Evolutionary conservation across 2,888 invertebrate species (phyloP).

Genomic region (Ephialtes manifestator): DNA sequence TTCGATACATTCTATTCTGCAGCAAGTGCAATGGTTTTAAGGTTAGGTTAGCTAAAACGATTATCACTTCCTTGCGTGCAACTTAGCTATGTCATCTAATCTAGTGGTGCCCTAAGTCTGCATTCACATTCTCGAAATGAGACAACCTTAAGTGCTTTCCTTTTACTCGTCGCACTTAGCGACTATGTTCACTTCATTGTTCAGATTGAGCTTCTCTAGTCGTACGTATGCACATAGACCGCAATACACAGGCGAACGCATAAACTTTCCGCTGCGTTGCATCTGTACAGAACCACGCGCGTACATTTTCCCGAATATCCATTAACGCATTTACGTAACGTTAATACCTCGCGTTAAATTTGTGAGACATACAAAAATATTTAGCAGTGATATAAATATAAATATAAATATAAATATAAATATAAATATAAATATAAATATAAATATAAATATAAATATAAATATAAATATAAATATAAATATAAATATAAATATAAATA

Average conservation of each 20-base stretch:
- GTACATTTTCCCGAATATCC: background rate
- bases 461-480: no score
- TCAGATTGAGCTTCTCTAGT: background rate
- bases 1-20: background rate
- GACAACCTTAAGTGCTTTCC: background rate
- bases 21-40: background rate
- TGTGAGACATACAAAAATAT: no score
- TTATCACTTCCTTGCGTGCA: conserved; percentile 44
- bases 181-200: background rate
- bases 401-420: no score
- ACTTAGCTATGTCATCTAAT: conserved; percentile 11
- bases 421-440: no score
- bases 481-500: no score
- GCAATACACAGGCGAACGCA: background rate
- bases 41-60: conserved; percentile 9
- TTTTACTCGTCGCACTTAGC: background rate
- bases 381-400: no score
- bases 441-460: no score
- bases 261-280: background rate
- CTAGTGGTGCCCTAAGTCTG: background rate
- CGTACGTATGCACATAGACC: background rate
- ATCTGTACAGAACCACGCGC: background rate
- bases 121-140: conserved; percentile 13
- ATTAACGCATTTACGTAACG: background rate
- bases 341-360: no score